Evolutionary conservation across 2,113 vertebrate species (phyloP), one percentile per base, ranked within the genome.

Genomic region (Rhynchomys soricoides): DNA sequence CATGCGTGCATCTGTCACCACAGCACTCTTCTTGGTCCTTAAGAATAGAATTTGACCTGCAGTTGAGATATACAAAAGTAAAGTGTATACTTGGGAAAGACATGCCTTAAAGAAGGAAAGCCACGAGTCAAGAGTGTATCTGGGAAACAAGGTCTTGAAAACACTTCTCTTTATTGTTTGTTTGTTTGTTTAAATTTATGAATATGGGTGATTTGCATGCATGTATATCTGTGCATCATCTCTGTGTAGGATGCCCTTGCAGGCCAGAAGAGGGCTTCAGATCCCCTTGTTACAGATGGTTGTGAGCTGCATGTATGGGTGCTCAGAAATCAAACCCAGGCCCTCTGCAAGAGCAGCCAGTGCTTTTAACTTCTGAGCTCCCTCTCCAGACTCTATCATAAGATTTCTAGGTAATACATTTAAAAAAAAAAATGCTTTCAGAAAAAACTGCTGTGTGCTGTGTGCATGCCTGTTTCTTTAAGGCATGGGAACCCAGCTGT

Each of bases 111-210:
- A 86, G 21, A 43, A 92, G 81, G 77, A 83, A 52, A 50, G 16
- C 43, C 71, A 52, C 70, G 45, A 66, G 62, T 55, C 40, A 62
- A 9, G 95, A 86, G 45, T 57, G 59, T 88, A 66, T 93, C 93
- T 96, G 68, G 93, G 78, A 94, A 95, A 94, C 0, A n/a, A 96
- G 66, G 81, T 55, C 59, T 83, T 96, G 40, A 85, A 91, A 94
- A 89, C 3, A 48, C 8, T 4, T 11, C 22, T 64, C 6, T 89
- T 95, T 91, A 86, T 95, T 57, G 75, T 95, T 62, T 7, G 40
- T 40, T 83, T 62, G 12, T 83, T 77, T 17, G 31, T 24, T 83
- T 43, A 40, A 43, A 43, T 83, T 62, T 83, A 43, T 2, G 57
- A 17, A 9, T 62, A 62, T 43, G 81, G 81, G 24, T 62, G n/a